A percentile compares a stretch with the other conserved stretches of the same genome.
These are phyloP conservation scores for Hydractinia symbiolongicarpus DNA, from an alignment of 30 jellyfish, hydroid and myxozoan species.

Conservation along the genomic window DNA sequence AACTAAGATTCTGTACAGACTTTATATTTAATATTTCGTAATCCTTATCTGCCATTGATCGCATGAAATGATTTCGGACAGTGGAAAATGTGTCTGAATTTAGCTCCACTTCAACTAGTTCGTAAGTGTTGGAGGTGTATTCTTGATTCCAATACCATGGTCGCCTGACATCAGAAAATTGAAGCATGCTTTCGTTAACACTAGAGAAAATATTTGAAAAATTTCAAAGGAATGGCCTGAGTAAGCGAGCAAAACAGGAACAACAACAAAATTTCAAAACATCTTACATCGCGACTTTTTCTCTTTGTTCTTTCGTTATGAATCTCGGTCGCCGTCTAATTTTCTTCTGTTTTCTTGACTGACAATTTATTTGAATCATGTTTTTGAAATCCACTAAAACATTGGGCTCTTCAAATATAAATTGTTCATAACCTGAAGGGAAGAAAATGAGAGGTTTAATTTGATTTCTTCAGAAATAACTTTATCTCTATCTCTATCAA, in stretches of 20 bases:
- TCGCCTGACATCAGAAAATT: constrained; percentile 2
- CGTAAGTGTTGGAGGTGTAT: constrained; percentile 3
- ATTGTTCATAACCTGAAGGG: constrained; percentile 13
- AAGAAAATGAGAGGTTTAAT: background rate
- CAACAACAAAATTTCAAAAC: background rate
- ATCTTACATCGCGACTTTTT: background rate
- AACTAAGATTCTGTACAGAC: constrained; percentile 58
- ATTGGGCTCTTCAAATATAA: constrained; percentile 20
- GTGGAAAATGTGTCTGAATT: constrained; percentile 11
- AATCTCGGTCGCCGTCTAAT: constrained; percentile 30
- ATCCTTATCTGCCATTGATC: constrained; percentile 5
- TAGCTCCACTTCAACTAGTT: constrained; percentile 17
- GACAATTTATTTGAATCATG: constrained; percentile 28
- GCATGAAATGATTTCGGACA: constrained; percentile 19
- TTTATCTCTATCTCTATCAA: too few species aligned
- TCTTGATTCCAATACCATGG: constrained; percentile 25
- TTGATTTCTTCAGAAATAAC: background rate
- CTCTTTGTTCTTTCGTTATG: constrained; percentile 15
- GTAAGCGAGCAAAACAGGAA: background rate
- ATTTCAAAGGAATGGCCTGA: background rate
- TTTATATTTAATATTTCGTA: constrained; percentile 21
- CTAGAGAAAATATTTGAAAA: background rate
- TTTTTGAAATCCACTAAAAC: constrained; percentile 12
- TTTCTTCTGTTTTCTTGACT: constrained; percentile 22
- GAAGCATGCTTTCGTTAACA: background rate